phyloP scores from a whole-genome alignment of 1,140 invertebrate species.

The Saccostrea echinata region DNA sequence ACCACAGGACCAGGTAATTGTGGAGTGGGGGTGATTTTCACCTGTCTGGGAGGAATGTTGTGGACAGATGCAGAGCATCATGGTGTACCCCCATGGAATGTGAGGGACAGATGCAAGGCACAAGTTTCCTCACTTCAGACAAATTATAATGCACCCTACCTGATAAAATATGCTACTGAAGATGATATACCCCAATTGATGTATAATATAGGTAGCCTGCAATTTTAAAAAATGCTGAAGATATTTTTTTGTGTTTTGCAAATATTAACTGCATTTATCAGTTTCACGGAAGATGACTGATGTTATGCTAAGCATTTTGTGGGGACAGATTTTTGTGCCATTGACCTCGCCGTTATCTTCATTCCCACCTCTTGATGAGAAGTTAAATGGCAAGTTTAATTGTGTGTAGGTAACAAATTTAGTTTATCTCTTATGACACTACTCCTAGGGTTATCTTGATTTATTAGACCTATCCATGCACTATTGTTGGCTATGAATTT shows the following conservation, averaged over 20 bases:
- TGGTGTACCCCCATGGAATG: background rate
- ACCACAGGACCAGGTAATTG: background rate
- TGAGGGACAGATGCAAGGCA: background rate
- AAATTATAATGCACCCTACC: background rate
- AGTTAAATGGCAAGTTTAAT: too few species aligned
- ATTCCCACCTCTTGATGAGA: too few species aligned
- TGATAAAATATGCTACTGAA: background rate
- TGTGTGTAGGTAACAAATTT: background rate
- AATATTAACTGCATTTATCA: too few species aligned
- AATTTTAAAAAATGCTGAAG: too few species aligned
- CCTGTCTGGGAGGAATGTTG: background rate
- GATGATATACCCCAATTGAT: background rate
- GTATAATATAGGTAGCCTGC: too few species aligned
- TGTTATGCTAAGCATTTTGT: too few species aligned
- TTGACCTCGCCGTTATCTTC: too few species aligned
- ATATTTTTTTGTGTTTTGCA: too few species aligned
- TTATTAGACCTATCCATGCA: background rate
- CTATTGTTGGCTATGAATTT: background rate
- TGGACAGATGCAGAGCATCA: background rate
- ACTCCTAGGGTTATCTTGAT: constrained; percentile 1
- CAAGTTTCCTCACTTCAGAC: too few species aligned
- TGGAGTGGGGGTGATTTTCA: constrained; percentile 15
- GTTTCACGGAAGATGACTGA: too few species aligned
- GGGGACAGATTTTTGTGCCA: too few species aligned
- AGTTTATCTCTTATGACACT: background rate